Evolutionary conservation across 2,888 invertebrate species (phyloP).

Genomic region (Cheilosia vulpina): DNA sequence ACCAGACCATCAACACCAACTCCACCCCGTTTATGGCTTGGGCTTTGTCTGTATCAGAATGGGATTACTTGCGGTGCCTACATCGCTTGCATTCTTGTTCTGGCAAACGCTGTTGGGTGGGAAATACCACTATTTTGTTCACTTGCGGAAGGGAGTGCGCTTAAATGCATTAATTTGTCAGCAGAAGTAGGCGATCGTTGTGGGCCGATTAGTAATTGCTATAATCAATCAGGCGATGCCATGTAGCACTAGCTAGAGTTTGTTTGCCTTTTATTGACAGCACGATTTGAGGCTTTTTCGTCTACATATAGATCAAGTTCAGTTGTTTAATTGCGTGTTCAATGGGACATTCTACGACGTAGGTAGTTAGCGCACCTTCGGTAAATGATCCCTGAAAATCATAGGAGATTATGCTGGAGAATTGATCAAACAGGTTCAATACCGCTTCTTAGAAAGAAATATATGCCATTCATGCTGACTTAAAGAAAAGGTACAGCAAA

Average conservation of each 20-base stretch:
- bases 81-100: slow-evolving; percentile 1
- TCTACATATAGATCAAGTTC: no score
- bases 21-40: slow-evolving; percentile 24
- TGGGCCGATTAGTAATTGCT: slow-evolving; percentile 54
- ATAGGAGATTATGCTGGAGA: no score
- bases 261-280: background rate
- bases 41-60: background rate
- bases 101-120: slow-evolving; percentile 3
- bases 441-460: no score
- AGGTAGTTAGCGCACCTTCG: no score
- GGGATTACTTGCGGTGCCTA: background rate
- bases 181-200: slow-evolving; percentile 39
- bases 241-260: slow-evolving; percentile 15
- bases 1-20: slow-evolving; percentile 13
- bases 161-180: slow-evolving; percentile 8
- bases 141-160: slow-evolving; percentile 2
- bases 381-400: no score
- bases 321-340: no score
- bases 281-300: background rate
- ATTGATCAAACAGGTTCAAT: no score
- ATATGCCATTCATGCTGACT: no score
- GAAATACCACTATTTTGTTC: background rate
- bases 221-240: slow-evolving; percentile 46
- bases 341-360: no score
- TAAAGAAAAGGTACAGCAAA: no score